Evolutionary conservation across 2,888 invertebrate species (phyloP).

Genomic region (Megaustenia siamemsis): DNA sequence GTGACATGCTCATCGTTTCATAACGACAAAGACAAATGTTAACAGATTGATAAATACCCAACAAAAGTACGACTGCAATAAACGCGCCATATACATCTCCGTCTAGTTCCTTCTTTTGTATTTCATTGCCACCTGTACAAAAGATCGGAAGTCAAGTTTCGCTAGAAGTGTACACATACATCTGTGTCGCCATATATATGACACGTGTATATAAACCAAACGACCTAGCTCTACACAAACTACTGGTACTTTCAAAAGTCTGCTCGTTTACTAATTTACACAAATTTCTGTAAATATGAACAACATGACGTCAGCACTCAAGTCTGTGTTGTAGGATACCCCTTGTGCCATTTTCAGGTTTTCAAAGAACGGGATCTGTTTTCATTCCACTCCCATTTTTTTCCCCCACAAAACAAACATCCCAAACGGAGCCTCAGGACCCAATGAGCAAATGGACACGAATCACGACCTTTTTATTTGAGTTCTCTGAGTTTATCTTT

Average conservation of each 20-base stretch:
- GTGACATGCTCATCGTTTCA: not conserved
- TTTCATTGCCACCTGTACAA: not conserved
- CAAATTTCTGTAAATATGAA: conserved; percentile 26
- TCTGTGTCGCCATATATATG: not conserved
- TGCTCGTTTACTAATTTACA: conserved; percentile 26
- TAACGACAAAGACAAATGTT: not conserved
- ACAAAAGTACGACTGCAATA: not conserved
- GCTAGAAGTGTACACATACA: not conserved
- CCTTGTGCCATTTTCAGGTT: not conserved
- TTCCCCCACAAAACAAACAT: not conserved
- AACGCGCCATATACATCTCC: not conserved
- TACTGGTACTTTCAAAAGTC: conserved; percentile 4
- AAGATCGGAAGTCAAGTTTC: conserved; percentile 4
- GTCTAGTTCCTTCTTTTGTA: not conserved
- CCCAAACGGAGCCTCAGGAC: not conserved
- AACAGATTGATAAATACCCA: not conserved
- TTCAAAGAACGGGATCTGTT: not conserved
- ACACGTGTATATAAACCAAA: conserved; percentile 5
- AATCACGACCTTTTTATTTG: not conserved
- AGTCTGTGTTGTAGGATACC: not conserved
- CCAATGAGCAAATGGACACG: not conserved
- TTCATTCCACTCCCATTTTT: not conserved
- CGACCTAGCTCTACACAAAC: conserved; percentile 16
- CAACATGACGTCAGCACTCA: conserved; percentile 8
- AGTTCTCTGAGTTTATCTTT: not conserved